Conservation (phyloP, 2,113 vertebrate species). For the Hymenochirus boettgeri region DNA sequence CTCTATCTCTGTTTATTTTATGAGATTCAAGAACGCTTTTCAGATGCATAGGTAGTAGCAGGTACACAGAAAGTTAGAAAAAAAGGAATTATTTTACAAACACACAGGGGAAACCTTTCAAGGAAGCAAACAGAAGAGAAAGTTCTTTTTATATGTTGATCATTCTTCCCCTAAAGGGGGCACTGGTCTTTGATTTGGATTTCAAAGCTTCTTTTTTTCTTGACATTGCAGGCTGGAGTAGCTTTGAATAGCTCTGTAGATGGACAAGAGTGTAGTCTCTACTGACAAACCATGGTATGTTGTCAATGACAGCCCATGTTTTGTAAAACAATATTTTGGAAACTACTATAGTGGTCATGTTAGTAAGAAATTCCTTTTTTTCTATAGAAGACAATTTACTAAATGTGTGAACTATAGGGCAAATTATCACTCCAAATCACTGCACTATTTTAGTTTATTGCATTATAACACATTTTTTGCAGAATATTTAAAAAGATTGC, state of each 20-base stretch:
- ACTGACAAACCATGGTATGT: neutral
- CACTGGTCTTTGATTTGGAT: conserved; percentile 33
- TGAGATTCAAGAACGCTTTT: conserved; percentile 6
- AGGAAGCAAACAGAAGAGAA: conserved; percentile 29
- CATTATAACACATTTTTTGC: neutral
- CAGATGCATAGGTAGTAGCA: conserved; percentile 5
- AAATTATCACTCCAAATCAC: too few species aligned
- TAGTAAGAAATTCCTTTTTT: neutral
- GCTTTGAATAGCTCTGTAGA: conserved; percentile 17
- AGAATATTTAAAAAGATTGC: neutral
- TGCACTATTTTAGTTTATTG: conserved; percentile 1
- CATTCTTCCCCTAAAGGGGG: conserved; percentile 39
- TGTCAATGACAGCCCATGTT: neutral
- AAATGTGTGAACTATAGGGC: neutral
- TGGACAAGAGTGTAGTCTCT: conserved; percentile 22
- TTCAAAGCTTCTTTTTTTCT: conserved; percentile 36
- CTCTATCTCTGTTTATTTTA: conserved; percentile 16
- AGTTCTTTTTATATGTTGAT: conserved; percentile 40
- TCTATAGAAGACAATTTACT: too few species aligned
- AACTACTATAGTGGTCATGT: neutral
- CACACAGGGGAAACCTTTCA: conserved; percentile 32
- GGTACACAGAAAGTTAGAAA: conserved; percentile 8
- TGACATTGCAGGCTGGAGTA: conserved; percentile 28
- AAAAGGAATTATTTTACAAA: conserved; percentile 7
- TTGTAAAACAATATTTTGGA: neutral